These are phyloP conservation scores for Perithous albicinctus DNA, from an alignment of 2,888 invertebrate species.

Conservation along the genomic window DNA sequence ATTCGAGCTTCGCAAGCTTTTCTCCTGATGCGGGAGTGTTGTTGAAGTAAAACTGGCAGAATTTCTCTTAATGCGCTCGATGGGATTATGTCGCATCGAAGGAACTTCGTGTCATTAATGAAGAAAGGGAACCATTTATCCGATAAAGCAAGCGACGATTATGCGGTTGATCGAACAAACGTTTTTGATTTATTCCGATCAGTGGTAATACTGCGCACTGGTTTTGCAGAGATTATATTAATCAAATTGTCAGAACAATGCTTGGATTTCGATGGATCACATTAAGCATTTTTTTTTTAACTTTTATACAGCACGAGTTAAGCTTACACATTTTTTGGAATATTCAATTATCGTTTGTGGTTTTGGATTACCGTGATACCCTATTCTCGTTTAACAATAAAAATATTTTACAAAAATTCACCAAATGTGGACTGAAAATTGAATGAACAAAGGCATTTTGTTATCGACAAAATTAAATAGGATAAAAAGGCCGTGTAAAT, in stretches of 20 bases:
- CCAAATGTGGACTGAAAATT: too few species aligned
- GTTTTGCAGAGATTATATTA: background rate
- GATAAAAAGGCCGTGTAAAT: too few species aligned
- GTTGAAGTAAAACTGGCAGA: slow-evolving; percentile 1
- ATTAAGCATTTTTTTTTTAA: background rate
- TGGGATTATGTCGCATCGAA: background rate
- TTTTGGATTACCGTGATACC: too few species aligned
- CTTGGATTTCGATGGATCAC: background rate
- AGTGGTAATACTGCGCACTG: background rate
- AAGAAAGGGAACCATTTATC: background rate
- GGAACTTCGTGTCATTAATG: background rate
- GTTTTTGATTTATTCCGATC: background rate
- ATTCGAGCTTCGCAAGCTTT: slow-evolving; percentile 13
- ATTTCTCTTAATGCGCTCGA: background rate
- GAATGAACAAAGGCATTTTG: too few species aligned
- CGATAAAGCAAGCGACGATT: slow-evolving; percentile 3
- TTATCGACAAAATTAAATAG: too few species aligned
- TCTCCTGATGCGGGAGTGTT: slow-evolving; percentile 12
- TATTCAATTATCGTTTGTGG: too few species aligned
- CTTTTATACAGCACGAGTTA: background rate
- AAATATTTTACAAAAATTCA: too few species aligned
- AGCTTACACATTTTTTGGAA: background rate
- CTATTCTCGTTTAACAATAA: too few species aligned
- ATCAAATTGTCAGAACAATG: background rate
- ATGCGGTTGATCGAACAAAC: background rate